phyloP scores from a whole-genome alignment of 1,140 invertebrate species.

The Adoxophyes honmai region DNA sequence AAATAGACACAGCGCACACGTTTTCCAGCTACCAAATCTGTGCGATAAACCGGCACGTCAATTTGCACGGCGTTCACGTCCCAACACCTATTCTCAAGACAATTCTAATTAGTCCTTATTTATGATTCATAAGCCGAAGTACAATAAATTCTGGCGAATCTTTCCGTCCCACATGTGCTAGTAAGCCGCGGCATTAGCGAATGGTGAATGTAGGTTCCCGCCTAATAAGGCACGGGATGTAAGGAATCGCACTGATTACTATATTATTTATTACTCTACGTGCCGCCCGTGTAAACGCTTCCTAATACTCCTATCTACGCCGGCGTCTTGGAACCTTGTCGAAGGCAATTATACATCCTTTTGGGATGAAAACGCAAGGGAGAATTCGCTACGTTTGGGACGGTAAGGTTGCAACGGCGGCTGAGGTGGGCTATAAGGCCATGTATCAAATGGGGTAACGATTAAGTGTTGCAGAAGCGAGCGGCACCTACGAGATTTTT shows the following conservation, averaged over 20 bases:
- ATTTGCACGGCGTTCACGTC: background rate
- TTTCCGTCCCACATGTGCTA: slow-evolving; percentile 72
- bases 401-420: slow-evolving; percentile 38
- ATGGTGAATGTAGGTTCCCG: slow-evolving; percentile 72
- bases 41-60: too few species aligned
- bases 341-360: slow-evolving; percentile 19
- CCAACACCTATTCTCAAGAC: slow-evolving; percentile 1
- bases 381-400: slow-evolving; percentile 16
- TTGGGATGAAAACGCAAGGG: background rate
- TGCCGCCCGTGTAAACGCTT: slow-evolving; percentile 69
- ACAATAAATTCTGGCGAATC: slow-evolving; percentile 73
- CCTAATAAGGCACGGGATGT: slow-evolving; percentile 73
- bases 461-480: slow-evolving; percentile 47
- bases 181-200: slow-evolving; percentile 70
- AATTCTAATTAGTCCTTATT: slow-evolving; percentile 74
- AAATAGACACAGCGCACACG: too few species aligned
- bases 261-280: slow-evolving; percentile 76
- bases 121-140: slow-evolving; percentile 74
- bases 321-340: slow-evolving; percentile 51
- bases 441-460: slow-evolving; percentile 54
- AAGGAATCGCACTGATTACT: slow-evolving; percentile 75
- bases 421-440: slow-evolving; percentile 26
- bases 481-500: slow-evolving; percentile 46
- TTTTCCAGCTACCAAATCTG: too few species aligned
- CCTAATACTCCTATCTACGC: slow-evolving; percentile 61